Conservation (phyloP, 2,888 invertebrate species). For the Agriopis leucophaearia region DNA sequence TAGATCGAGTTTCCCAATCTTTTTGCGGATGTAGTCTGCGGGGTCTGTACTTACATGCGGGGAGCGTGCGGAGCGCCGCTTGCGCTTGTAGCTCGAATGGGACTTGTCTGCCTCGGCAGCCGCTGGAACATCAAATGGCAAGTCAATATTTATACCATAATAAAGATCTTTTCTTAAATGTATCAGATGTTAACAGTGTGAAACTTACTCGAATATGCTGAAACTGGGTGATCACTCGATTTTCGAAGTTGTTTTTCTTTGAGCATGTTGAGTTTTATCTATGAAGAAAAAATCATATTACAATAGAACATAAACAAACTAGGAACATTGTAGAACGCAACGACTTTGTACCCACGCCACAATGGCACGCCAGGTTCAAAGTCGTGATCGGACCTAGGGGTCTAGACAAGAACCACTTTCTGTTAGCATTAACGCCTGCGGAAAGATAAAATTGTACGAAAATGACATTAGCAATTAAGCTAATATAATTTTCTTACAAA, state of each 20-base stretch:
- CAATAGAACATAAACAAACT: neutral
- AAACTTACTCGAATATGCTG: slow-evolving; percentile 75
- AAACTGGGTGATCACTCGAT: slow-evolving; percentile 64
- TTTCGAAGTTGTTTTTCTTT: slow-evolving; percentile 73
- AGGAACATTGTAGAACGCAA: neutral
- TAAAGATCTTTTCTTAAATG: too few species aligned
- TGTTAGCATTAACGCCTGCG: too few species aligned
- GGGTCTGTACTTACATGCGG: slow-evolving; percentile 81
- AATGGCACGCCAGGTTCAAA: too few species aligned
- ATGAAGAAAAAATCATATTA: slow-evolving; percentile 13
- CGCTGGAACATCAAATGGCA: slow-evolving; percentile 52
- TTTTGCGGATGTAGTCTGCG: slow-evolving; percentile 73
- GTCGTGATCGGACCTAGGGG: too few species aligned
- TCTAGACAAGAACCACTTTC: too few species aligned
- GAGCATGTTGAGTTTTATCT: slow-evolving; percentile 76
- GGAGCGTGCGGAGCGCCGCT: slow-evolving; percentile 69
- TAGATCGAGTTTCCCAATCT: slow-evolving; percentile 76
- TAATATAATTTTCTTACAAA: too few species aligned
- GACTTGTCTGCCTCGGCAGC: slow-evolving; percentile 76
- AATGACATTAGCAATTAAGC: too few species aligned
- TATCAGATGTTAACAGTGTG: neutral
- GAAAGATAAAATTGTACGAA: too few species aligned
- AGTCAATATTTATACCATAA: neutral
- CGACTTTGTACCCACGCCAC: too few species aligned
- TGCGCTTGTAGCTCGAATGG: slow-evolving; percentile 75